Evolutionary conservation across 2,113 vertebrate species (phyloP), one percentile per base, ranked within the genome.

Genomic region (Hemichromis elongatus): DNA sequence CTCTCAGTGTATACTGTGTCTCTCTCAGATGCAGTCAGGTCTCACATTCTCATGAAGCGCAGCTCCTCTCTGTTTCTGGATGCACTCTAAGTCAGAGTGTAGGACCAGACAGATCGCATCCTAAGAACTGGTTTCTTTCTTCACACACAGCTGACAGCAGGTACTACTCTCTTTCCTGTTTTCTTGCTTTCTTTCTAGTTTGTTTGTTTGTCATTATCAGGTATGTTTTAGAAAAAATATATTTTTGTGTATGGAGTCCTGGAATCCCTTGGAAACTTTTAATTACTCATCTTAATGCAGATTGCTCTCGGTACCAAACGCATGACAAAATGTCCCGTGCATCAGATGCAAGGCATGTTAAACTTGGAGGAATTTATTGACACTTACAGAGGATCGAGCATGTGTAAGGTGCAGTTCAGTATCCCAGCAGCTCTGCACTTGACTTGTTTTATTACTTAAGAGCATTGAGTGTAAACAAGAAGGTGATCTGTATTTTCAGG

Each of bases 51-150:
- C 2, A 24, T 77, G 82, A 88, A 88, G 77, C 56, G 1, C 82
- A 47, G 61, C 84, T 77, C 56, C 54, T 83, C 61, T 80, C 79
- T 35, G 57, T 75, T 70, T 79, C 56, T 83, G 77, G 77, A 86
- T 66, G 79, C 66, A 21, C 68, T 88, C 77, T 87, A 63, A 88
- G 83, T 92, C 93, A 80, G 82, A 88, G 88, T 68, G 82, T 47
- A 40, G 87, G 75, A 91, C 93, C 7, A 83, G 88, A 89, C 88
- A 84, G 57, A 66, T 55, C 75, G 87, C 54, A 82, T 59, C 30
- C 75, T 12, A 57, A 56, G 18, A 85, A n/a, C 86, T 88, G 79
- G 80, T 80, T 75, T 78, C 75, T 80, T 55, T 83, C 89, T 83
- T 85, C 86, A 77, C 40, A 52, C 21, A 68, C 83, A 89, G 85